Evolutionary conservation across 2,797 vertebrate species (phyloP), one percentile per base, ranked within the genome.

Genomic region (Sebastes kiyomatsui): DNA sequence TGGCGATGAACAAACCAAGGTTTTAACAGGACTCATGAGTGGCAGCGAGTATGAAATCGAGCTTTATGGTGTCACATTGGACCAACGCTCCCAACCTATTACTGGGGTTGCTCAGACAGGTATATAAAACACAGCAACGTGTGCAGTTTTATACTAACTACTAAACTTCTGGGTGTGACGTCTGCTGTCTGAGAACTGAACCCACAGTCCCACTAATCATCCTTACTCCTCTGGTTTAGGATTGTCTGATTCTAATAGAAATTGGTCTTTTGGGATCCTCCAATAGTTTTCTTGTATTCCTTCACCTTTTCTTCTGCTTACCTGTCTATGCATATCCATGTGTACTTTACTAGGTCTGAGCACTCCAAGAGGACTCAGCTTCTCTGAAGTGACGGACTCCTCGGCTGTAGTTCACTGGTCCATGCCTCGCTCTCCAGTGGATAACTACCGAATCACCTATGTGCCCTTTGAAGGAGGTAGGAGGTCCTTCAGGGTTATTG

Each of bases 1-100:
- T 35, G 96, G 97, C 49, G 93, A 95, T 0, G 96, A 98, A 70
- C 96, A 97, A 65, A 98, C 97, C 88, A 96, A 94, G 86, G 96
- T 98, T 28, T 86, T 99, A 87, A 96, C 93, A 4, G 96, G 96
- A 86, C 96, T 99, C 92, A 96, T 94, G 89, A 96, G 97, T 83
- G 98, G 96, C 82, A 98, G 97, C 1, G 96, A 97, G 82, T 99
- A 99, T 72, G 96, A 98, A 91, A 96, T 99, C 83, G 98, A 98
- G 88, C 96, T 99, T 87, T 97, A 97, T 64, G 98, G 98, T 87
- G 30, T 97, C 92, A 93, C 96, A 49, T 86, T 95, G 93, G 97
- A 97, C 94, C 96, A 91, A 14, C 97, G 97, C 70, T 98, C 98
- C 80, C 97, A 98, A 55, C 96, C 98, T 0, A 67, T 98, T 84